phyloP scores from a whole-genome alignment of 53 echinoderm and acorn worm species.

The Crossaster papposus region DNA sequence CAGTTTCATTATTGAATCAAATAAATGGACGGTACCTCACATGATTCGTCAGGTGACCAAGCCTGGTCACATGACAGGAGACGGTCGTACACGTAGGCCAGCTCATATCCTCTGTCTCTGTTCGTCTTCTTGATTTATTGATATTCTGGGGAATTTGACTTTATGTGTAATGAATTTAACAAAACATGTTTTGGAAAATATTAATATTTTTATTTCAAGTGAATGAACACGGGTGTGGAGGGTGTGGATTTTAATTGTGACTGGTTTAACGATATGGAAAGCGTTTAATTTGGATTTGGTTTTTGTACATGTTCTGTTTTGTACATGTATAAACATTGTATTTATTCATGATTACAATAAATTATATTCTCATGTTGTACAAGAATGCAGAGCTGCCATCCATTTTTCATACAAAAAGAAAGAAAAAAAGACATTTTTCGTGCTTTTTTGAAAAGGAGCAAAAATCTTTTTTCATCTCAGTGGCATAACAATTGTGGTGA shows the following conservation, averaged over 20 bases:
- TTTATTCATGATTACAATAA: constrained; percentile 6
- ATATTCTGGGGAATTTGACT: not conserved
- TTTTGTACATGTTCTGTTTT: not conserved
- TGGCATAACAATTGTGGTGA: no score
- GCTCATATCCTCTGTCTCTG: no score
- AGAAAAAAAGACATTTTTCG: not conserved
- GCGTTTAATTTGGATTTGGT: not conserved
- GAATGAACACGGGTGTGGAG: not conserved
- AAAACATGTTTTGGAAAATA: not conserved
- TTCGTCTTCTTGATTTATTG: no score
- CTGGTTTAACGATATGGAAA: not conserved
- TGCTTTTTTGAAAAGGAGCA: not conserved
- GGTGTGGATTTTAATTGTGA: not conserved
- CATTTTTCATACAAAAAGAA: not conserved
- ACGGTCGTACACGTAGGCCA: no score
- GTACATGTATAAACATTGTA: not conserved
- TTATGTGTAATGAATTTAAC: not conserved
- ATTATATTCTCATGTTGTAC: not conserved
- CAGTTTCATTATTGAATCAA: no score
- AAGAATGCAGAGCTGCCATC: not conserved
- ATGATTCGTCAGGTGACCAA: no score
- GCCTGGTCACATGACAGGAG: no score
- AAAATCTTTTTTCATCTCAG: no score
- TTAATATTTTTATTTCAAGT: not conserved
- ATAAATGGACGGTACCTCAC: no score